Percentiles rank a stretch among this genome's conserved stretches.
These are phyloP conservation scores for Enchytraeus crypticus DNA, from an alignment of 2,888 invertebrate species.

Conservation along the genomic window DNA sequence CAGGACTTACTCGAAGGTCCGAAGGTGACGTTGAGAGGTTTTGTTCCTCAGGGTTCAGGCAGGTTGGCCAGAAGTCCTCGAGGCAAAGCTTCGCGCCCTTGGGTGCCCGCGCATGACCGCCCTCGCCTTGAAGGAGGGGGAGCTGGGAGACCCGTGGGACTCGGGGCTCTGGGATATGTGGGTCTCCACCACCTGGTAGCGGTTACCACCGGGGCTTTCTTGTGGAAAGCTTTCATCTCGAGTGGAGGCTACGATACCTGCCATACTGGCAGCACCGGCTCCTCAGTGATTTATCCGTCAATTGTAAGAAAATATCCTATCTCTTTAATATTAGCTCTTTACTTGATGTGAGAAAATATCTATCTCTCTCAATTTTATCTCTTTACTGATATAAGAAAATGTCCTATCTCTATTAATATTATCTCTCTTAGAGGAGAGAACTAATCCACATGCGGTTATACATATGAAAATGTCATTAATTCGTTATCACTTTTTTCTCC, in stretches of 20 bases:
- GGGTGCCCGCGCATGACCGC: constrained; percentile 14
- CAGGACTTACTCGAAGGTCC: too few relatives aligned
- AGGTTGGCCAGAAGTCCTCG: constrained; percentile 29
- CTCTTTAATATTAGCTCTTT: too few relatives aligned
- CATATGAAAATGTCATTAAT: too few relatives aligned
- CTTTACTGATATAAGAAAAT: too few relatives aligned
- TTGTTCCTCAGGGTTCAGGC: constrained; percentile 21
- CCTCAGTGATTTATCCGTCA: too few relatives aligned
- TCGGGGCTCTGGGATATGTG: constrained; percentile 19
- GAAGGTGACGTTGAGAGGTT: constrained; percentile 18
- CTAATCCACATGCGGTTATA: too few relatives aligned
- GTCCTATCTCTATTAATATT: too few relatives aligned
- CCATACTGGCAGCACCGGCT: background rate
- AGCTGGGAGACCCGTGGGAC: constrained; percentile 17
- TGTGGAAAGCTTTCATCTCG: constrained; percentile 10
- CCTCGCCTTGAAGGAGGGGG: constrained; percentile 17
- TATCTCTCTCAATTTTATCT: too few relatives aligned
- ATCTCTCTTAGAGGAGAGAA: too few relatives aligned
- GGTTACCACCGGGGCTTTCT: constrained; percentile 2
- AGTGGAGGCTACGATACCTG: constrained; percentile 9
- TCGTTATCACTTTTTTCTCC: too few relatives aligned
- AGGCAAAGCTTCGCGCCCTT: constrained; percentile 23
- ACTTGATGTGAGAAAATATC: too few relatives aligned
- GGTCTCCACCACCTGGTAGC: constrained; percentile 18
- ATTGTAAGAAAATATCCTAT: too few relatives aligned